Percentiles rank a stretch among this genome's conserved stretches.
These are phyloP conservation scores for Artemia franciscana DNA, from an alignment of 1,140 invertebrate species.

Conservation along the genomic window DNA sequence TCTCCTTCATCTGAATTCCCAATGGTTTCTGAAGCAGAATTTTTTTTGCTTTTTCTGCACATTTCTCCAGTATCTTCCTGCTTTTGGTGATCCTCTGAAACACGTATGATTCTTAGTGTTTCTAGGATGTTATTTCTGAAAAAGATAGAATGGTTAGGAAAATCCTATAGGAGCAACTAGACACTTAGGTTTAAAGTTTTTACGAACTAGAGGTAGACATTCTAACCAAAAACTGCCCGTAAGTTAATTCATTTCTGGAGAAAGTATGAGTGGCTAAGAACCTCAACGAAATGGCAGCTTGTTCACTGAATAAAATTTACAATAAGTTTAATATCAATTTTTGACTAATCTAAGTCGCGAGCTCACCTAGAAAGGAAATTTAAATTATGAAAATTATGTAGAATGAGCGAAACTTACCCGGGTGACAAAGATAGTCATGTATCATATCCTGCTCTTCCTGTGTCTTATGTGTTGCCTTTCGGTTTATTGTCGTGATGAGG, in stretches of 20 bases:
- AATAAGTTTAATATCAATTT: too few relatives aligned
- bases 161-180: too few relatives aligned
- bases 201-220: neutral
- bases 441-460: neutral
- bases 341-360: neutral
- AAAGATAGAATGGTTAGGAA: neutral
- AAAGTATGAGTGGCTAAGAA: neutral
- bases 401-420: neutral
- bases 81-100: neutral
- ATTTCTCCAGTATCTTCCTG: neutral
- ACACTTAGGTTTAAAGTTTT: too few relatives aligned
- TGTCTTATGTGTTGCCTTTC: neutral
- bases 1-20: neutral
- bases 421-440: neutral
- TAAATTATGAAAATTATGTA: neutral
- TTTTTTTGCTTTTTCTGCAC: neutral
- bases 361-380: neutral
- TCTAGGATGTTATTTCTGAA: neutral
- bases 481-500: neutral
- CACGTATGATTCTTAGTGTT: too few relatives aligned
- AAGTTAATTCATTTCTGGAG: neutral
- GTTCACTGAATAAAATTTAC: too few relatives aligned
- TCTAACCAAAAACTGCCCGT: neutral
- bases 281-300: neutral
- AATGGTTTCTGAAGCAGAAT: neutral